These are phyloP conservation scores for Phenacoccus solenopsis DNA, from an alignment of 1,140 invertebrate genomes.

Conservation along the genomic window DNA sequence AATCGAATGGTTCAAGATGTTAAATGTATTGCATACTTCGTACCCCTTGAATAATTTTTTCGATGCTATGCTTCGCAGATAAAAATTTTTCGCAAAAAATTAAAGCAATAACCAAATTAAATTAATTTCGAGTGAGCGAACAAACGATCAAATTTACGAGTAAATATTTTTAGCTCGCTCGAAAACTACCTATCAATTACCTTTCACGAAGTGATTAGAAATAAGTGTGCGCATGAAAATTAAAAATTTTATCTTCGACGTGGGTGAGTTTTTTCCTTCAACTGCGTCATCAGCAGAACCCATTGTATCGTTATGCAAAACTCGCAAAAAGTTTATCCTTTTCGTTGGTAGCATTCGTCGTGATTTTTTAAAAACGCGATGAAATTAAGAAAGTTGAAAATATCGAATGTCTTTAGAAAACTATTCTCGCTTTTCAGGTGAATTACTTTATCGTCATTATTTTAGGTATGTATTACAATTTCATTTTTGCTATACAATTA, in stretches of 20 bases:
- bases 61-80: too few relatives aligned
- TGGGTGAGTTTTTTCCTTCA: neutral
- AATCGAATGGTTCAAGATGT: neutral
- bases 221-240: neutral
- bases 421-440: neutral
- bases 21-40: neutral
- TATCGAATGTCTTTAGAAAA: neutral
- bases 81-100: too few relatives aligned
- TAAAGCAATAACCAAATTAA: too few relatives aligned
- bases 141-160: too few relatives aligned
- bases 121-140: neutral
- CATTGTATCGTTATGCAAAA: too few relatives aligned
- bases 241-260: neutral
- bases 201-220: neutral
- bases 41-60: neutral
- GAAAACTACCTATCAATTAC: too few relatives aligned
- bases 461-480: neutral
- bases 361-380: too few relatives aligned
- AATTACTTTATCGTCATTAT: neutral
- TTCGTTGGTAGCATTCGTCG: too few relatives aligned
- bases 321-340: too few relatives aligned
- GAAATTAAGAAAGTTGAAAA: neutral
- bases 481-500: too few relatives aligned
- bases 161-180: neutral
- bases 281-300: neutral